Percentiles rank a stretch among this genome's conserved stretches.
Evolutionary conservation across 1,140 invertebrate species (phyloP).

Genomic region (Drosophila kohkoa): DNA sequence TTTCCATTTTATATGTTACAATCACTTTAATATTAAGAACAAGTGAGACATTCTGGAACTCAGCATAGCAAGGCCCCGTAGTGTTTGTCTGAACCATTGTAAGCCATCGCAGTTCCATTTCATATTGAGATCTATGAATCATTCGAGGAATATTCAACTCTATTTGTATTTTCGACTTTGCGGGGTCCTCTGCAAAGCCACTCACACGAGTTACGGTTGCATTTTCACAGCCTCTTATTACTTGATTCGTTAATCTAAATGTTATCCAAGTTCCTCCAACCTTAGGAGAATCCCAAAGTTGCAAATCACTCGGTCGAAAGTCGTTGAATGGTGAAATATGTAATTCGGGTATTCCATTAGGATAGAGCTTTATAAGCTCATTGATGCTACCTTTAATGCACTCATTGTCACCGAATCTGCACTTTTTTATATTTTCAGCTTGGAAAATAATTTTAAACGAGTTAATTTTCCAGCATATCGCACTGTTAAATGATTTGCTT

Average conservation of each 20-base stretch:
- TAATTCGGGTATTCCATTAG: conserved; percentile 6
- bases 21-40: conserved; percentile 13
- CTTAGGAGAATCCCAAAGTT: conserved; percentile 3
- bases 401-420: conserved; percentile 5
- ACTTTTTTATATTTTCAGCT: conserved; percentile 24
- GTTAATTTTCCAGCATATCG: not conserved
- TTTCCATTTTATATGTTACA: not conserved
- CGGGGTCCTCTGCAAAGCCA: conserved; percentile 19
- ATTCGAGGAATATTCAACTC: conserved; percentile 6
- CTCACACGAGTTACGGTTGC: conserved; percentile 9
- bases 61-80: not conserved
- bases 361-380: conserved; percentile 18
- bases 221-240: conserved; percentile 17
- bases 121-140: not conserved
- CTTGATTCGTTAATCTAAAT: not conserved
- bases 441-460: not conserved
- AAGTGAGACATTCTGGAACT: conserved; percentile 14
- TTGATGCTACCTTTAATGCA: conserved; percentile 31
- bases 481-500: not conserved
- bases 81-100: conserved; percentile 10
- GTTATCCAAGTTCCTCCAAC: conserved; percentile 7
- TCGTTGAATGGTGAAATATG: conserved; percentile 3
- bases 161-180: not conserved
- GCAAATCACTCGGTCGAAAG: conserved; percentile 14
- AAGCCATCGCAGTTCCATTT: conserved; percentile 5